Evolutionary conservation across 2,888 invertebrate species (phyloP).

Genomic region (Cataglyphis rosenhaueri): DNA sequence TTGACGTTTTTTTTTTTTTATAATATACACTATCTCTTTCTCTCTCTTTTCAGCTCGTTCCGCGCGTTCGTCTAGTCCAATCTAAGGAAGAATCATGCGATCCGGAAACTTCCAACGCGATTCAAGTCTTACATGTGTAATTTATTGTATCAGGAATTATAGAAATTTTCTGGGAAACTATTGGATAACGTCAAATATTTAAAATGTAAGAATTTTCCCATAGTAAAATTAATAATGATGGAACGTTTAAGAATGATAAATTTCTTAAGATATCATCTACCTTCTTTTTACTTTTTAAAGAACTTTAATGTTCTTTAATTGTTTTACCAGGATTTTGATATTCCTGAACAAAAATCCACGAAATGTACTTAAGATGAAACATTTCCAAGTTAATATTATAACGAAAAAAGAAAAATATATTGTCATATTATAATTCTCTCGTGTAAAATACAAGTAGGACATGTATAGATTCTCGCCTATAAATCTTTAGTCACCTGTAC

Average conservation of each 20-base stretch:
- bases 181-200: background rate
- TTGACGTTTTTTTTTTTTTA: constrained; percentile 37
- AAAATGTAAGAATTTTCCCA: background rate
- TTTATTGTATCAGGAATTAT: constrained; percentile 15
- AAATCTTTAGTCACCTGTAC: constrained; percentile 37
- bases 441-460: background rate
- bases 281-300: background rate
- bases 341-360: background rate
- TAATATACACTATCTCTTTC: background rate
- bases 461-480: background rate
- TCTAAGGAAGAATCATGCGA: constrained; percentile 36
- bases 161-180: background rate
- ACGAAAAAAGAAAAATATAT: constrained; percentile 20
- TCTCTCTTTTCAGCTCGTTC: background rate
- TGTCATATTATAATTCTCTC: constrained; percentile 32
- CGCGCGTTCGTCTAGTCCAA: constrained; percentile 33
- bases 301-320: background rate
- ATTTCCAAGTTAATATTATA: constrained; percentile 37
- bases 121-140: constrained; percentile 16
- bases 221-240: background rate
- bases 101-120: constrained; percentile 34
- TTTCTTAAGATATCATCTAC: background rate
- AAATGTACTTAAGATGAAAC: constrained; percentile 57
- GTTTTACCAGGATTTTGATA: background rate
- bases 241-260: background rate